Conservation (phyloP, 2,113 vertebrate genomes). For the Eudyptes chrysolophus region DNA sequence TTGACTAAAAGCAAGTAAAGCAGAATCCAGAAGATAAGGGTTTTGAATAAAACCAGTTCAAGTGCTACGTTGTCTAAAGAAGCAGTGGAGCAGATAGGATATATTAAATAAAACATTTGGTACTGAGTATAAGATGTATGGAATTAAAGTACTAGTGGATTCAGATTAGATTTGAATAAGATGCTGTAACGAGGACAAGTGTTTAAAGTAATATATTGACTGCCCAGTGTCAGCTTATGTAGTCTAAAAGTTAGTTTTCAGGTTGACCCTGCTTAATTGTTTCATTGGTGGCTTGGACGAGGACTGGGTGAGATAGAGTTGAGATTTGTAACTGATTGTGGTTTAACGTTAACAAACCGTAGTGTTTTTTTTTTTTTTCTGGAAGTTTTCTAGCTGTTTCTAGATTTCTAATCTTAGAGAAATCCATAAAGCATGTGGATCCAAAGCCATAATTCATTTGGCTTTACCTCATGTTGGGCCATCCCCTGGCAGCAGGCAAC, state of each 20-base stretch:
- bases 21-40: background rate
- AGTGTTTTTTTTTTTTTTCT: fast-evolving
- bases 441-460: background rate
- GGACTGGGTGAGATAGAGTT: background rate
- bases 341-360: background rate
- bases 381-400: background rate
- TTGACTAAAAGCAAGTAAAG: background rate
- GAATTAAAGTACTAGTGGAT: background rate
- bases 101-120: background rate
- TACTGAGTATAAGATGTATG: background rate
- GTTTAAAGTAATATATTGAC: background rate
- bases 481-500: background rate
- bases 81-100: background rate
- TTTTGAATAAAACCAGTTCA: background rate
- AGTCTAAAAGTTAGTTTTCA: background rate
- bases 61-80: background rate
- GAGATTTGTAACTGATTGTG: background rate
- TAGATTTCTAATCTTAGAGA: background rate
- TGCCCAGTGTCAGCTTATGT: background rate
- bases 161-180: background rate
- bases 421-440: background rate
- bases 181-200: background rate
- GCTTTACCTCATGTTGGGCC: fast-evolving
- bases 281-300: background rate
- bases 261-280: background rate